Evolutionary conservation across 2,797 vertebrate species (phyloP).

Genomic region (Vireo griseus): DNA sequence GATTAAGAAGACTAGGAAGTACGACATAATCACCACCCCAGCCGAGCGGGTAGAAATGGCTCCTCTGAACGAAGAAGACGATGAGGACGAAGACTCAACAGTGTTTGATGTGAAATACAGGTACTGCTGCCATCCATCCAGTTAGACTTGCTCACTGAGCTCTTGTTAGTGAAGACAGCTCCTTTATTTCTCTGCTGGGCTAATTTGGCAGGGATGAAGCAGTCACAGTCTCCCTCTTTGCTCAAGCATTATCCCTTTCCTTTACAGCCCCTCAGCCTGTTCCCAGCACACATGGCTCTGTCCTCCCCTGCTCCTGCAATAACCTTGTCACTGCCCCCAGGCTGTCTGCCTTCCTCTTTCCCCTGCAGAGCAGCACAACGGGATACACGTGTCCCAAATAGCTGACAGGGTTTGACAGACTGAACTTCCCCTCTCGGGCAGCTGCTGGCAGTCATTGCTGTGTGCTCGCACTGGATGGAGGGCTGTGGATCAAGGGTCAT

Average conservation of each 20-base stretch:
- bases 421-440: not conserved
- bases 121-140: constrained; percentile 48
- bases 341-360: not conserved
- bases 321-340: not conserved
- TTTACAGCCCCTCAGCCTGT: not conserved
- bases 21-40: constrained; percentile 95
- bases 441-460: not conserved
- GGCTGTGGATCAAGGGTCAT: not conserved
- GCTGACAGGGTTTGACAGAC: not conserved
- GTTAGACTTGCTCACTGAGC: not conserved
- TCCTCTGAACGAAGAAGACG: constrained; percentile 91
- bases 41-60: constrained; percentile 96
- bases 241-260: not conserved
- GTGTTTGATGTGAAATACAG: constrained; percentile 97
- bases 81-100: constrained; percentile 92
- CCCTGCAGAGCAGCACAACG: not conserved
- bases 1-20: constrained; percentile 91
- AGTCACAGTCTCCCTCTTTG: not conserved
- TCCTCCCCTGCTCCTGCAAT: not conserved
- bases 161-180: not conserved
- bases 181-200: not conserved
- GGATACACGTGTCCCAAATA: not conserved
- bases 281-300: not conserved
- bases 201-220: not conserved
- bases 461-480: not conserved